A percentile compares a stretch with the other conserved stretches of the same genome.
Evolutionary conservation across 1,140 invertebrate genomes (phyloP).

Genomic region (Dermatophagoides farinae): DNA sequence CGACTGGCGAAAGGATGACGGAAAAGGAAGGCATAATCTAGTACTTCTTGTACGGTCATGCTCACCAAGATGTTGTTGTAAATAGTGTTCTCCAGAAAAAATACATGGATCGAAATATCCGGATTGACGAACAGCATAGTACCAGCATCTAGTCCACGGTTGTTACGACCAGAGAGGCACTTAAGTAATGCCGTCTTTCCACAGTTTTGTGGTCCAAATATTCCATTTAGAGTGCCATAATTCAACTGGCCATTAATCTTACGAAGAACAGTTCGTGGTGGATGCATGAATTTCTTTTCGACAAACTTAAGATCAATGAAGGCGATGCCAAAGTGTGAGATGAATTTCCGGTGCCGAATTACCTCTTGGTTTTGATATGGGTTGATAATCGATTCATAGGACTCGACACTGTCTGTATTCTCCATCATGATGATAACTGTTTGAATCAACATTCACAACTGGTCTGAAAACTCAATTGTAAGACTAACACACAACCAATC

Average conservation of each 20-base stretch:
- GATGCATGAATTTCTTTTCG: not conserved
- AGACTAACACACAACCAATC: too few relatives aligned
- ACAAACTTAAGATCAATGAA: not conserved
- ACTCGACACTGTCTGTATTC: too few relatives aligned
- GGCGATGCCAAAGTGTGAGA: slow-evolving; percentile 1
- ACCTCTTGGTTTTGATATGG: not conserved
- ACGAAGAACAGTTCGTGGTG: not conserved
- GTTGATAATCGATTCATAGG: not conserved
- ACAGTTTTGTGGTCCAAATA: slow-evolving; percentile 19
- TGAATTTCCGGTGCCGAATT: not conserved
- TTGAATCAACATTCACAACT: too few relatives aligned
- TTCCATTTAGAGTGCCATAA: not conserved
- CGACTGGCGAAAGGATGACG: not conserved
- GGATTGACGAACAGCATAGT: not conserved
- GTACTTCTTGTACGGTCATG: not conserved
- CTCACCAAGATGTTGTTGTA: not conserved
- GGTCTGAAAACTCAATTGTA: too few relatives aligned
- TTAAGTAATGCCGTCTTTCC: slow-evolving; percentile 20
- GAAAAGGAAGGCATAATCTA: not conserved
- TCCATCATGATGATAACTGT: too few relatives aligned
- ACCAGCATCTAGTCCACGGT: not conserved
- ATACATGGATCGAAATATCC: not conserved
- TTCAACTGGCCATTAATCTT: not conserved
- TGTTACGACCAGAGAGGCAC: slow-evolving; percentile 4
- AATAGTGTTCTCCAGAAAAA: not conserved